Evolutionary conservation across 2,797 vertebrate genomes (phyloP), one percentile per base, ranked within the genome.

Genomic region (Labroides dimidiatus): DNA sequence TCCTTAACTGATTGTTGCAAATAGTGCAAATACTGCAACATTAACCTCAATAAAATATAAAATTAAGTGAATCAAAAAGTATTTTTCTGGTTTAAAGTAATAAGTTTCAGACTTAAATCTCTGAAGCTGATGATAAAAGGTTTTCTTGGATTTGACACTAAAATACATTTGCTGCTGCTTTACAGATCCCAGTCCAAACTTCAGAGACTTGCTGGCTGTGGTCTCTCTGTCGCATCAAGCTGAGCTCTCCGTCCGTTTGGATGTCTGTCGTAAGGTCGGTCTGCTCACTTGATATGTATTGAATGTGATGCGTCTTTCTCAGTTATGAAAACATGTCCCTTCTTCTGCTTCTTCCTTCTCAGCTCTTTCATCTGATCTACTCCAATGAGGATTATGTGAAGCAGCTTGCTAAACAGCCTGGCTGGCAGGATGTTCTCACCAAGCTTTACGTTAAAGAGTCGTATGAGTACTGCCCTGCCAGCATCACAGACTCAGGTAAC

Each of bases 291-390:
- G 0, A 36, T 37, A 21, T 3, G 3, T 15, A 1, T 30, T 60
- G 11, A 53, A 39, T 59, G 19, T 17, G 12, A 10, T 30, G 16
- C 15, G 14, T 48, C 13, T 27, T 36, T 61, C 45, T 57, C 4
- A 4, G 11, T 53, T 41, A 62, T 67, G n/a, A 54, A 61, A 67
- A 64, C 30, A 52, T 56, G 0, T 48, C 47, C 10, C 65, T n/a
- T 47, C 59, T 30, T 59, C 21, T 75, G 61, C 50, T 55, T 23
- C 21, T 23, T 69, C 33, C 69, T 49, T 10, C 12, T 61, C 89
- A 99, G 98, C 96, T 99, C 74, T 99, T 99, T 83, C 91, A 97
- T 91, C 91, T 98, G 85, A 97, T 99, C 90, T 93, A 98, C 14
- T 90, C 92, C 0, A 96, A 94, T 55, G 95, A 96, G 24, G 97